phyloP scores from a whole-genome alignment of 2,113 vertebrate genomes.

The Cynocephalus volans region DNA sequence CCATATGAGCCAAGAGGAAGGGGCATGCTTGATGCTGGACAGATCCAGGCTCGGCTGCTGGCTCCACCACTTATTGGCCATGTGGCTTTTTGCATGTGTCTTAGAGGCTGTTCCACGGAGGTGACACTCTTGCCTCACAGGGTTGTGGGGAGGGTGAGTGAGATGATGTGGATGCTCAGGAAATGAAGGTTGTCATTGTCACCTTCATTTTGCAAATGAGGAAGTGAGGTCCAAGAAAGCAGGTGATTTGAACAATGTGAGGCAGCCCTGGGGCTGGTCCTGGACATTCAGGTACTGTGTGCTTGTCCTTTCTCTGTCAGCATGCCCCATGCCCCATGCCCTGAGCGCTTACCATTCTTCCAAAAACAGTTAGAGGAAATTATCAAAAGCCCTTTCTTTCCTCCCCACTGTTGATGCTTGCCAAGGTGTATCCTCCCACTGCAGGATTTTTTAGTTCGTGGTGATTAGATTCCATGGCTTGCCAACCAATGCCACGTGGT shows the following conservation, averaged over 20 bases:
- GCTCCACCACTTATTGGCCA: background rate
- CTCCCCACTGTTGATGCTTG: fast-evolving
- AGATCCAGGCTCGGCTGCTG: background rate
- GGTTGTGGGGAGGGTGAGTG: background rate
- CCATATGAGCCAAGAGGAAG: background rate
- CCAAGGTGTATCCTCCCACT: fast-evolving
- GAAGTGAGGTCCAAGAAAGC: background rate
- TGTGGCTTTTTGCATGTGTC: background rate
- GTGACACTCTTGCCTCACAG: fast-evolving
- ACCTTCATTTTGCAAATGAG: background rate
- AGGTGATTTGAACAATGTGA: background rate
- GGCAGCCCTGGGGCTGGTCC: background rate
- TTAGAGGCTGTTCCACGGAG: too few relatives aligned
- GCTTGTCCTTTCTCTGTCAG: background rate
- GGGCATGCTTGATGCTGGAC: background rate
- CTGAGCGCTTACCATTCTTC: background rate
- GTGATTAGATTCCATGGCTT: background rate
- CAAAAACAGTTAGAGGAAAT: background rate
- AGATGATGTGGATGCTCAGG: fast-evolving
- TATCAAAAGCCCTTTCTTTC: background rate
- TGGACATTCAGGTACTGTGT: too few relatives aligned
- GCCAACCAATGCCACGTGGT: fast-evolving
- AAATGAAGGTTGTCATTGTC: background rate
- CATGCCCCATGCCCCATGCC: background rate
- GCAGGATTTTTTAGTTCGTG: fast-evolving